These are phyloP conservation scores for Falco cherrug DNA, from an alignment of 2,797 vertebrate species.

Conservation along the genomic window DNA sequence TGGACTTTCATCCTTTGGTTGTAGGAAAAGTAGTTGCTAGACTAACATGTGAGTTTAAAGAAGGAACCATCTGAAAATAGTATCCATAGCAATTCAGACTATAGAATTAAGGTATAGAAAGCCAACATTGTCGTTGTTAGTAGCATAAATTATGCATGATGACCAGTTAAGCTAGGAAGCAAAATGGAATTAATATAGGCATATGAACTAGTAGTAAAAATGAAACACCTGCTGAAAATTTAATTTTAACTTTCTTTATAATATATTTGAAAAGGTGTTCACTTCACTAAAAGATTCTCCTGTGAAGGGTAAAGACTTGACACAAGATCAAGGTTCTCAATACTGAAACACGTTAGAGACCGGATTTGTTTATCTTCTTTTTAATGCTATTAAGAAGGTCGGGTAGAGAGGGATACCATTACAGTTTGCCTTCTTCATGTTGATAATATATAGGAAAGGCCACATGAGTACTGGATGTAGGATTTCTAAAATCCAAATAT, in stretches of 20 bases:
- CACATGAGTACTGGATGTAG: neutral
- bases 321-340: neutral
- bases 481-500: neutral
- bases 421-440: neutral
- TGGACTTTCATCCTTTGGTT: constrained; percentile 55
- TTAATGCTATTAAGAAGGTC: neutral
- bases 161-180: neutral
- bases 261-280: neutral
- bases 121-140: neutral
- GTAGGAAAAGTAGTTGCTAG: neutral
- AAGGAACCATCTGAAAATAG: neutral
- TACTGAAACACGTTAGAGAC: neutral
- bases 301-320: neutral
- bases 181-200: neutral
- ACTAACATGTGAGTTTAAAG: neutral
- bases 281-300: neutral
- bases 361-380: neutral
- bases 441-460: neutral
- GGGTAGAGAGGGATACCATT: neutral
- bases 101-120: neutral
- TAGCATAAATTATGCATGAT: rapidly evolving
- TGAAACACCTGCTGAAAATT: neutral
- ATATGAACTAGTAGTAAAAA: neutral
- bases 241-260: neutral
- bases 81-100: neutral